These are phyloP conservation scores for Scophthalmus maximus DNA, from an alignment of 2,113 vertebrate genomes.

Conservation along the genomic window DNA sequence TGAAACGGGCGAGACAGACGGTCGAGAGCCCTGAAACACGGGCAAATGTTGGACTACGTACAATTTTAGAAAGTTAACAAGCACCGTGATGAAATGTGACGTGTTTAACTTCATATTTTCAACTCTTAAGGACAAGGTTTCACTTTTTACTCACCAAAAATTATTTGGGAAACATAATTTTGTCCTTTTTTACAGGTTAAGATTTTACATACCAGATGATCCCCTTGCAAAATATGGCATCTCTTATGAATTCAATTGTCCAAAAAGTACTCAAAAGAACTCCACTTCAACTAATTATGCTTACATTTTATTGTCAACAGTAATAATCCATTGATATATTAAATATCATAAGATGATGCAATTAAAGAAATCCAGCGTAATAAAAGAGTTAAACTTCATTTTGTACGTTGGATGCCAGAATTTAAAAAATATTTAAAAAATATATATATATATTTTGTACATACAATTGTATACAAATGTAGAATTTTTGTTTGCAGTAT, in stretches of 20 bases:
- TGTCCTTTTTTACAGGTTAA: background rate
- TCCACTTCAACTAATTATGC: too few species aligned
- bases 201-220: background rate
- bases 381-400: background rate
- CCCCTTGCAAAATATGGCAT: background rate
- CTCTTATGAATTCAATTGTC: background rate
- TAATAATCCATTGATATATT: too few species aligned
- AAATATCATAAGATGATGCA: too few species aligned
- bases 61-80: background rate
- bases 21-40: background rate
- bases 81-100: too few species aligned
- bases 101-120: background rate
- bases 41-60: background rate
- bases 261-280: background rate
- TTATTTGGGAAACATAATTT: background rate
- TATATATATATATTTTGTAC: too few species aligned
- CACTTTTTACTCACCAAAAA: background rate
- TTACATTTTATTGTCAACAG: too few species aligned
- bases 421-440: too few species aligned
- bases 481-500: background rate
- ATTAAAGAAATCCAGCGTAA: too few species aligned
- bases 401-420: background rate
- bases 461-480: background rate
- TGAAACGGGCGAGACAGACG: background rate
- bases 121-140: background rate